A percentile compares a stretch with the other conserved stretches of the same genome.
These are phyloP conservation scores for Peromyscus polionotus DNA, from an alignment of 2,113 vertebrate species.

Conservation along the genomic window DNA sequence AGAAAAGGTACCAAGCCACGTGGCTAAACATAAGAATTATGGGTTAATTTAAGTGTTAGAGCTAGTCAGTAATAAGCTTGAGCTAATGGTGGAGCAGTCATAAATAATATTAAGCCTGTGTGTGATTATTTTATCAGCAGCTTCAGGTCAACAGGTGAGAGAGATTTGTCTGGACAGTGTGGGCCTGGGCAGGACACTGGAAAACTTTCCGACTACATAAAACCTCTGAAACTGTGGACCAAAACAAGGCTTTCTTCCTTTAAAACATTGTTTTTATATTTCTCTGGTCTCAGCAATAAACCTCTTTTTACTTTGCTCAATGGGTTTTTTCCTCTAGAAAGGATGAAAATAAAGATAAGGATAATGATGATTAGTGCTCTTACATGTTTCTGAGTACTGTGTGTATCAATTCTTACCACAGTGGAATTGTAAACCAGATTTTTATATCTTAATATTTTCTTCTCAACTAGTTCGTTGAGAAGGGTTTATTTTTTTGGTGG, in stretches of 20 bases:
- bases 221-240: not conserved
- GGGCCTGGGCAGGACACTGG: too few relatives aligned
- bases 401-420: not conserved
- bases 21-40: too few relatives aligned
- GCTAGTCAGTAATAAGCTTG: too few relatives aligned
- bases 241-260: not conserved
- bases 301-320: not conserved
- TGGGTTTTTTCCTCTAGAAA: not conserved
- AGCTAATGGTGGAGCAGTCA: too few relatives aligned
- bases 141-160: too few relatives aligned
- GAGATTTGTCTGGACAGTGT: too few relatives aligned
- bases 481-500: not conserved
- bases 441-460: constrained; percentile 22
- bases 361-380: not conserved
- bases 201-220: too few relatives aligned
- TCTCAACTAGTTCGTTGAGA: not conserved
- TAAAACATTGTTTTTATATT: not conserved
- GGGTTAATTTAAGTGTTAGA: too few relatives aligned
- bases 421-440: constrained; percentile 39
- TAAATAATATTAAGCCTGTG: too few relatives aligned
- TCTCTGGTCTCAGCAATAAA: not conserved
- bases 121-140: too few relatives aligned
- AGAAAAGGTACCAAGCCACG: too few relatives aligned
- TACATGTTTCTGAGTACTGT: not conserved
- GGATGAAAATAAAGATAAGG: not conserved